Evolutionary conservation across 2,797 vertebrate genomes (phyloP).

Genomic region (Darevskia nairensis): DNA sequence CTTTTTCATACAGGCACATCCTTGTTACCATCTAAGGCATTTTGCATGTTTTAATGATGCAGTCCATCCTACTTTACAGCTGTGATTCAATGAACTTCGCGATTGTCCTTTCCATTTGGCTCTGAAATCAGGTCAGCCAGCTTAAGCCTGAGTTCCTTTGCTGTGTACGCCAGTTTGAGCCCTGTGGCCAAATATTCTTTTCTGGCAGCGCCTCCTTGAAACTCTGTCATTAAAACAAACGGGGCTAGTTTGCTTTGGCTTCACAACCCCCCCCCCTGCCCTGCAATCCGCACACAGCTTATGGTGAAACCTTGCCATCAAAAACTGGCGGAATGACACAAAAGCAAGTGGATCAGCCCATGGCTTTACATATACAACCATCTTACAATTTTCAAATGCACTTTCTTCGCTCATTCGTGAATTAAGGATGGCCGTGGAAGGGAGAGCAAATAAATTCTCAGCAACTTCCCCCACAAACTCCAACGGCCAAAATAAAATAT

Average conservation of each 20-base stretch:
- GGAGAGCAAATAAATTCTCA: too few relatives aligned
- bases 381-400: too few relatives aligned
- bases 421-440: too few relatives aligned
- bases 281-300: not conserved
- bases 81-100: not conserved
- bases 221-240: not conserved
- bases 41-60: not conserved
- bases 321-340: not conserved
- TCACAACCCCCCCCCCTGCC: not conserved
- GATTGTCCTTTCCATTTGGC: not conserved
- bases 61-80: not conserved
- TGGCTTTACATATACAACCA: not conserved
- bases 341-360: not conserved
- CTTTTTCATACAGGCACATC: not conserved
- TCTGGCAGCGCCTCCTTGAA: not conserved
- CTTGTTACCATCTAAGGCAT: not conserved
- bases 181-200: not conserved
- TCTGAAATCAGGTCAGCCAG: slow-evolving; percentile 8
- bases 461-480: too few relatives aligned
- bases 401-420: too few relatives aligned
- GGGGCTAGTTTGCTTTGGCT: not conserved
- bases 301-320: not conserved
- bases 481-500: too few relatives aligned
- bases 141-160: not conserved
- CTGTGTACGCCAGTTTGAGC: not conserved